A percentile compares a stretch with the other conserved stretches of the same genome.
These are phyloP conservation scores for Timema cristinae DNA, from an alignment of 2,888 invertebrate genomes.

Conservation along the genomic window DNA sequence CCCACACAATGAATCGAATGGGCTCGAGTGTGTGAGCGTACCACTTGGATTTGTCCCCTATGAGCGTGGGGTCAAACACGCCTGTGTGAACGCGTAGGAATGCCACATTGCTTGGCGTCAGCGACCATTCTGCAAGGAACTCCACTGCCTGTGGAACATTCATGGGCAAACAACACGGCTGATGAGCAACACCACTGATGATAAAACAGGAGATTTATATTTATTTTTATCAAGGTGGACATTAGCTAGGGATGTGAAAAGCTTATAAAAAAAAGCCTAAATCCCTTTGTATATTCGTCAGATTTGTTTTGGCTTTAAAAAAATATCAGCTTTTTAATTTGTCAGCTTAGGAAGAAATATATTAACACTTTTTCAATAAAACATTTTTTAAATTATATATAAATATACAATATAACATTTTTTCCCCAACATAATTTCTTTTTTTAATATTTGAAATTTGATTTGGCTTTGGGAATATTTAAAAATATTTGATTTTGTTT, in stretches of 20 bases:
- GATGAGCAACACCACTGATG: too few relatives aligned
- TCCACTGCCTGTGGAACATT: constrained; percentile 75
- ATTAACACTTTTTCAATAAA: too few relatives aligned
- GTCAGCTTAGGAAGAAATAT: too few relatives aligned
- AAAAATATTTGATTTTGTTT: too few relatives aligned
- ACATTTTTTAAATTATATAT: too few relatives aligned
- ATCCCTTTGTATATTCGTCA: neutral
- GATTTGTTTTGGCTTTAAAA: neutral
- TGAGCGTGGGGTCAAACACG: constrained; percentile 88
- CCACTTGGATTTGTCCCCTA: constrained; percentile 99
- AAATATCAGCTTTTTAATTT: too few relatives aligned
- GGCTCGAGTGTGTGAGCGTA: constrained; percentile 84
- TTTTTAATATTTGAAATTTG: too few relatives aligned
- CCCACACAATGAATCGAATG: constrained; percentile 89
- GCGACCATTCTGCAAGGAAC: constrained; percentile 96
- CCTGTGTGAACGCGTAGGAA: constrained; percentile 97
- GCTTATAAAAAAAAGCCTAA: neutral
- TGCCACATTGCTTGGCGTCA: constrained; percentile 96
- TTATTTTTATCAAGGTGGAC: neutral
- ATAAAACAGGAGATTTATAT: neutral
- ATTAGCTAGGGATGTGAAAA: neutral
- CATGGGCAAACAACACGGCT: neutral
- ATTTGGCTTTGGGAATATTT: too few relatives aligned
- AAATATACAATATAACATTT: too few relatives aligned
- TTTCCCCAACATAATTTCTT: too few relatives aligned